Conservation (phyloP, 2,797 vertebrate species). For the Helarctos malayanus region DNA sequence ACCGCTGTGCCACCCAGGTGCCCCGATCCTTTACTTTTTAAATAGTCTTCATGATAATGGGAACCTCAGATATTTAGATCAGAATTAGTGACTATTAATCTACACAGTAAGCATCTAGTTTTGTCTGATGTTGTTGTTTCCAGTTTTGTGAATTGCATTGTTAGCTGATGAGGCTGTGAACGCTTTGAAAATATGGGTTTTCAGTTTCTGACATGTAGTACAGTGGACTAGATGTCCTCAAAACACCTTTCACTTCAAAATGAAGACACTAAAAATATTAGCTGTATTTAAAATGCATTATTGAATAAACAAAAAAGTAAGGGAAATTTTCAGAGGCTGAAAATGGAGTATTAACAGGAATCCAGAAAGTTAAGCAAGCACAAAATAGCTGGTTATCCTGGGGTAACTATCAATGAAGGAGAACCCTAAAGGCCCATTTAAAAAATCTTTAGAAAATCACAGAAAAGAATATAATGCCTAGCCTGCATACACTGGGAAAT, state of each 20-base stretch:
- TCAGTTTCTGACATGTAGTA: background rate
- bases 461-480: background rate
- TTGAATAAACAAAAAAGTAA: background rate
- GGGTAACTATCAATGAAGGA: background rate
- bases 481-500: background rate
- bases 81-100: background rate
- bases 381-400: background rate
- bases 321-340: background rate
- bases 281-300: conserved; percentile 14
- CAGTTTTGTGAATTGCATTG: background rate
- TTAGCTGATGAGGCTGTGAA: background rate
- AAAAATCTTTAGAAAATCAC: background rate
- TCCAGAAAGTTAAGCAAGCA: conserved; percentile 5
- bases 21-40: background rate
- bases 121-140: background rate
- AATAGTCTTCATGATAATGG: background rate
- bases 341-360: background rate
- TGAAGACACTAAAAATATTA: conserved; percentile 32
- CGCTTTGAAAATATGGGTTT: background rate
- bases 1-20: too few species aligned
- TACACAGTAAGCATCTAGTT: background rate
- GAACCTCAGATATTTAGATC: background rate
- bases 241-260: conserved; percentile 31
- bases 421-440: background rate
- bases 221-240: background rate